Evolutionary conservation across 1,140 invertebrate species (phyloP).

Genomic region (Hylaeus volcanicus): DNA sequence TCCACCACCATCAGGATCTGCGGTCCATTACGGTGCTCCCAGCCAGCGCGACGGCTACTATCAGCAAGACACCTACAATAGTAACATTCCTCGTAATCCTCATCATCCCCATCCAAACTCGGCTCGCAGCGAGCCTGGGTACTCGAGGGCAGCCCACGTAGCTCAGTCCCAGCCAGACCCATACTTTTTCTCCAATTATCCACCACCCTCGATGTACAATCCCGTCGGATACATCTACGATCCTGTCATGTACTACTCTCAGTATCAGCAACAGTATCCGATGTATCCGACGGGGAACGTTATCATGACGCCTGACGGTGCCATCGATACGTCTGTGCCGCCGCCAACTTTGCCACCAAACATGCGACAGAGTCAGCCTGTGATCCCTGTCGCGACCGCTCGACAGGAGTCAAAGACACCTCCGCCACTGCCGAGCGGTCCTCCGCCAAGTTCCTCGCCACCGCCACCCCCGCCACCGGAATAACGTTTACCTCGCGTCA

Average conservation of each 20-base stretch:
- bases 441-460: slow-evolving; percentile 75
- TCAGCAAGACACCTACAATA: slow-evolving; percentile 62
- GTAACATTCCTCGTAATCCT: slow-evolving; percentile 52
- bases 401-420: slow-evolving; percentile 45
- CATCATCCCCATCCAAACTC: slow-evolving; percentile 49
- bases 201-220: slow-evolving; percentile 57
- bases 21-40: slow-evolving; percentile 52
- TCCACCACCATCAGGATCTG: slow-evolving; percentile 70
- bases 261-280: slow-evolving; percentile 66
- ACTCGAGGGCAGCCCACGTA: slow-evolving; percentile 34
- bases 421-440: slow-evolving; percentile 77
- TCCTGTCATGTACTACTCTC: slow-evolving; percentile 67
- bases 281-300: slow-evolving; percentile 69
- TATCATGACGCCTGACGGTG: slow-evolving; percentile 70
- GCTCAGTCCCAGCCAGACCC: slow-evolving; percentile 41
- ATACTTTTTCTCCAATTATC: slow-evolving; percentile 70
- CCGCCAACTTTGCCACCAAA: slow-evolving; percentile 64
- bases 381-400: slow-evolving; percentile 14
- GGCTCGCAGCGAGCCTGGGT: slow-evolving; percentile 54
- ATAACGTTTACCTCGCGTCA: slow-evolving; percentile 44
- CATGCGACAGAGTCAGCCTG: slow-evolving; percentile 36
- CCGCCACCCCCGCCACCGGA: slow-evolving; percentile 80
- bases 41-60: slow-evolving; percentile 59
- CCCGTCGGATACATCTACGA: slow-evolving; percentile 69
- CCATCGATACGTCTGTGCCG: slow-evolving; percentile 76